Evolutionary conservation across 2,888 invertebrate species (phyloP).

Genomic region (Dryococelus australis): DNA sequence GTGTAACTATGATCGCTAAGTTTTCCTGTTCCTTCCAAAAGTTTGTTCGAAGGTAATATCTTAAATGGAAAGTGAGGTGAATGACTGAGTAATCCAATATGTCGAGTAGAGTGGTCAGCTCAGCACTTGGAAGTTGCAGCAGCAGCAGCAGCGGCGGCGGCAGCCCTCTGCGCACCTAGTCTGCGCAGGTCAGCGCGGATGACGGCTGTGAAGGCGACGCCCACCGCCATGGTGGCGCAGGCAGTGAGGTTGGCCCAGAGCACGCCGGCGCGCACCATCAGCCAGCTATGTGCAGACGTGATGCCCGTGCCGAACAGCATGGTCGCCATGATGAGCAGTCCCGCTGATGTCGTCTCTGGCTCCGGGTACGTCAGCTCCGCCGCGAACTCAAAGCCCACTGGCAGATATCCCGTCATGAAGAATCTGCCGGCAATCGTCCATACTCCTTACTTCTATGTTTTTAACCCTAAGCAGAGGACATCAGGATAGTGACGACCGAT

Average conservation of each 20-base stretch:
- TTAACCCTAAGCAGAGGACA: too few species aligned
- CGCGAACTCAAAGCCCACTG: constrained; percentile 98
- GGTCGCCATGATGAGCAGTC: constrained; percentile 90
- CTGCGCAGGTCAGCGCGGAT: constrained; percentile 82
- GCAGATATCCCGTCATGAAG: constrained; percentile 99
- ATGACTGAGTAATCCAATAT: too few species aligned
- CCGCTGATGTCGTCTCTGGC: constrained; percentile 96
- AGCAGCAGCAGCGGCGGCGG: not conserved
- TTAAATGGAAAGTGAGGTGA: too few species aligned
- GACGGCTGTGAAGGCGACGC: constrained; percentile 80
- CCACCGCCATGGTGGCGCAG: constrained; percentile 75
- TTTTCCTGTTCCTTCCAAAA: too few species aligned
- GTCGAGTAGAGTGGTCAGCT: too few species aligned
- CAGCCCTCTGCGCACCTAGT: constrained; percentile 68
- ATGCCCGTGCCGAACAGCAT: constrained; percentile 83
- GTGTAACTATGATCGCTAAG: too few species aligned
- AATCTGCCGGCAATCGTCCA: constrained; percentile 68
- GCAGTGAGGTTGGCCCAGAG: constrained; percentile 84
- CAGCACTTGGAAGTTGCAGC: too few species aligned
- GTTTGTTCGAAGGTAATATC: too few species aligned
- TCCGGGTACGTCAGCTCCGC: constrained; percentile 97
- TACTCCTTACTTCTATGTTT: too few species aligned
- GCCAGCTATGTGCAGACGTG: constrained; percentile 75
- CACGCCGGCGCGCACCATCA: constrained; percentile 72
- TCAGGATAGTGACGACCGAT: too few species aligned